Evolutionary conservation across 2,797 vertebrate genomes (phyloP).

Genomic region (Falco novaeseelandiae): DNA sequence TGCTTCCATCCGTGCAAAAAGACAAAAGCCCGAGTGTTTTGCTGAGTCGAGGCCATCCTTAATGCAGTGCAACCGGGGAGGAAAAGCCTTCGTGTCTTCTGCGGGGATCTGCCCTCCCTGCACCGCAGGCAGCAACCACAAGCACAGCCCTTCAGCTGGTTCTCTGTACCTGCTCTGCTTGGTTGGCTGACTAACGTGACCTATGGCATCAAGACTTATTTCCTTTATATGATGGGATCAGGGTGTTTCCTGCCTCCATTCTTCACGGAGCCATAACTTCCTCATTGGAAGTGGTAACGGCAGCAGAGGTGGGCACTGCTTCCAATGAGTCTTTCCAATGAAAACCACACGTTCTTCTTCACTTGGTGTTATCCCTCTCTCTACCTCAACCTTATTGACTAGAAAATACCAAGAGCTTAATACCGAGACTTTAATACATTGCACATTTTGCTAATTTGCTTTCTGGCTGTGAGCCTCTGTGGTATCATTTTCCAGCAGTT

Average conservation of each 20-base stretch:
- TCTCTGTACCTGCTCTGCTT: neutral
- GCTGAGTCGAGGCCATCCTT: neutral
- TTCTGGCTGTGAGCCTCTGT: constrained; percentile 42
- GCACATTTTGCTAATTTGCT: constrained; percentile 57
- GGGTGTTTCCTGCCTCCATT: neutral
- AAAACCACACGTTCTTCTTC: neutral
- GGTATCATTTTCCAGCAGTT: constrained; percentile 59
- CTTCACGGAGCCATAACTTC: neutral
- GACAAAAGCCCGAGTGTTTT: neutral
- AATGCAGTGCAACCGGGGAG: neutral
- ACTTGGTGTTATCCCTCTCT: neutral
- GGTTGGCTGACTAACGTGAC: neutral
- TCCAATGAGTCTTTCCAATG: neutral
- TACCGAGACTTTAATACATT: neutral
- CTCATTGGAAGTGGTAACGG: neutral
- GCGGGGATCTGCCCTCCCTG: neutral
- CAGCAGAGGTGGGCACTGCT: neutral
- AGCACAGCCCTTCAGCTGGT: neutral
- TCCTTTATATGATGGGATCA: neutral
- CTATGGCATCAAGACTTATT: neutral
- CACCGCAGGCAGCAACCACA: neutral
- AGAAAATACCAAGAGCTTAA: neutral
- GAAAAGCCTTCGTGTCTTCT: neutral
- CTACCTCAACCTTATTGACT: neutral
- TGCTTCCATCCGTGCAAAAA: neutral